Conservation (phyloP, 2,888 invertebrate species). For the Plagodis dolabraria region DNA sequence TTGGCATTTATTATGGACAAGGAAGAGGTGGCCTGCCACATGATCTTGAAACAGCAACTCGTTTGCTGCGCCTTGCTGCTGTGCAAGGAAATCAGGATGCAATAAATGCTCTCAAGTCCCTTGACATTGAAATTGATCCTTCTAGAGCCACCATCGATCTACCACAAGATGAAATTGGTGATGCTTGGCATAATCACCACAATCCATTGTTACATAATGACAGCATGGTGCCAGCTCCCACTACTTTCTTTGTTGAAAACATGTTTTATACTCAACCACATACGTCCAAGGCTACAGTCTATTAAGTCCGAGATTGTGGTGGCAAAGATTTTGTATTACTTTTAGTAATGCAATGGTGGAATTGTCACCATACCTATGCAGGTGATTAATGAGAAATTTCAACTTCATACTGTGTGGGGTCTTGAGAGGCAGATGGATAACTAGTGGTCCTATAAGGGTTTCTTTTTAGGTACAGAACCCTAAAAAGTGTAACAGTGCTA, state of each 20-base stretch:
- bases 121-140: constrained; percentile 57
- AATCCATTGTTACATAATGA: constrained; percentile 48
- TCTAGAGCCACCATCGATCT: constrained; percentile 39
- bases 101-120: constrained; percentile 73
- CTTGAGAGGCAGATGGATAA: too few relatives aligned
- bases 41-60: constrained; percentile 78
- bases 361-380: too few relatives aligned
- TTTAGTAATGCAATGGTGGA: too few relatives aligned
- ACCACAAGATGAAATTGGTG: constrained; percentile 41
- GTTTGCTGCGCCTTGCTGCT: constrained; percentile 82
- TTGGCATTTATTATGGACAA: constrained; percentile 88
- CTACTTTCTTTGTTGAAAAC: constrained; percentile 69
- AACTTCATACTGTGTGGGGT: too few relatives aligned
- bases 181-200: constrained; percentile 51
- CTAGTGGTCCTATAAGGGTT: too few relatives aligned
- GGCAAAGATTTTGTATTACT: constrained; percentile 28
- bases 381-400: too few relatives aligned
- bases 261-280: constrained; percentile 51
- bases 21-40: constrained; percentile 85
- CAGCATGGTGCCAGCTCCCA: constrained; percentile 60
- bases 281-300: constrained; percentile 53
- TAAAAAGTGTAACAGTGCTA: too few relatives aligned
- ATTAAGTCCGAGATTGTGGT: constrained; percentile 35
- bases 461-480: too few relatives aligned
- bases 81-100: constrained; percentile 86